These are phyloP conservation scores for Heliconius melpomene DNA, from an alignment of 1,140 invertebrate genomes.

Conservation along the genomic window DNA sequence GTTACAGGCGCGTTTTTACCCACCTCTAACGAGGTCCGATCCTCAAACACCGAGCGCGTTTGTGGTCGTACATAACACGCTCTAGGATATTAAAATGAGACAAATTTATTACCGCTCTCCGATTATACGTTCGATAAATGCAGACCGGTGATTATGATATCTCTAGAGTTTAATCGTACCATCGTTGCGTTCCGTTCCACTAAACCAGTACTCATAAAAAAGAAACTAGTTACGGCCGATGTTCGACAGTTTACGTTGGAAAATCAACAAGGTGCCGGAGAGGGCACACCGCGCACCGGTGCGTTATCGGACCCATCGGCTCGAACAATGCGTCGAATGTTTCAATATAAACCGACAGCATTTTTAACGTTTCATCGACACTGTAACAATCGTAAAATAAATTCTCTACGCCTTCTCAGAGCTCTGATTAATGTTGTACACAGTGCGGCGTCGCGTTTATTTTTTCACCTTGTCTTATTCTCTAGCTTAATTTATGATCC, in stretches of 20 bases:
- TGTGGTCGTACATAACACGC: conserved; percentile 66
- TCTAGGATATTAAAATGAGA: conserved; percentile 78
- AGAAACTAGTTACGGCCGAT: conserved; percentile 69
- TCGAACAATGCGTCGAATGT: conserved; percentile 77
- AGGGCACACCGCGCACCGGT: conserved; percentile 65
- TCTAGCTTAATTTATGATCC: conserved; percentile 70
- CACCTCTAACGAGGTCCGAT: conserved; percentile 57
- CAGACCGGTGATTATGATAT: conserved; percentile 80
- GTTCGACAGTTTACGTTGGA: conserved; percentile 74
- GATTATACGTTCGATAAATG: conserved; percentile 79
- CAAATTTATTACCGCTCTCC: conserved; percentile 77
- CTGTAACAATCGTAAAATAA: conserved; percentile 80
- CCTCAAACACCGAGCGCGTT: conserved; percentile 60
- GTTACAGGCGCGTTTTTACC: conserved; percentile 47
- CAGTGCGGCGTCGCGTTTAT: conserved; percentile 67
- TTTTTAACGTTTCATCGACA: conserved; percentile 80
- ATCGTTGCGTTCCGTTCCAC: conserved; percentile 72
- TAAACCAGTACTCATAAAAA: conserved; percentile 79
- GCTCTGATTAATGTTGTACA: conserved; percentile 79
- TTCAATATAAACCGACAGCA: conserved; percentile 78
- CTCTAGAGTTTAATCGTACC: conserved; percentile 73
- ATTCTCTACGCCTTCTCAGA: conserved; percentile 78
- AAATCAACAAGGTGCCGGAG: conserved; percentile 73
- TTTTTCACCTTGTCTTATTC: conserved; percentile 73
- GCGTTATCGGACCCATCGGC: conserved; percentile 73